These are phyloP conservation scores for Doryteuthis pealeii DNA, from an alignment of 1,140 invertebrate genomes.

Conservation along the genomic window DNA sequence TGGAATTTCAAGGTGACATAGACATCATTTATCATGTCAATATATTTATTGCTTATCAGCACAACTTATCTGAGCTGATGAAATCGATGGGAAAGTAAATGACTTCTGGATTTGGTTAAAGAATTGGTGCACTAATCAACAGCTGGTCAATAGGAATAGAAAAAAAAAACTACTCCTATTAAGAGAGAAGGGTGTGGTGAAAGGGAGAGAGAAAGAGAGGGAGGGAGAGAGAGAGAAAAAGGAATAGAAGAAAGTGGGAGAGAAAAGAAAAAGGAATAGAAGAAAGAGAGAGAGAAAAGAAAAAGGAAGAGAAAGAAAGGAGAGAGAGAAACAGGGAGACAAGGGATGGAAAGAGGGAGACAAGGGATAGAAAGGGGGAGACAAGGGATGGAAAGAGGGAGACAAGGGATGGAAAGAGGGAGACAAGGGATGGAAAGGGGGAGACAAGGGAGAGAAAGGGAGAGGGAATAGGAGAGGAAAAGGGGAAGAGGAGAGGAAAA, in stretches of 20 bases:
- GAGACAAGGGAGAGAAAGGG: constrained; percentile 6
- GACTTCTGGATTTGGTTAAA: too few relatives aligned
- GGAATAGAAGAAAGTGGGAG: too few relatives aligned
- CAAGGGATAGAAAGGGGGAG: background rate
- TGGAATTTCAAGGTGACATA: too few relatives aligned
- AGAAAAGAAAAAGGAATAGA: background rate
- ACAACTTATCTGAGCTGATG: too few relatives aligned
- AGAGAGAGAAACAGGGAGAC: background rate
- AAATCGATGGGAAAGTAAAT: too few relatives aligned
- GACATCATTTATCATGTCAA: too few relatives aligned
- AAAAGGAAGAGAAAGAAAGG: too few relatives aligned
- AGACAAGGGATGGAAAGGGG: constrained; percentile 1
- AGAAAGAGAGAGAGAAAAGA: background rate
- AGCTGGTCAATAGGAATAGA: too few relatives aligned
- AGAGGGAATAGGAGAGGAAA: background rate
- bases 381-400: background rate
- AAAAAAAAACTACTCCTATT: too few relatives aligned
- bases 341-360: constrained; percentile 10
- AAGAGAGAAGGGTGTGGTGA: constrained; percentile 9
- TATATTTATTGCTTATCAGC: too few relatives aligned
- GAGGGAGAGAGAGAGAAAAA: background rate
- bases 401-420: background rate
- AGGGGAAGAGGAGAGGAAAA: background rate
- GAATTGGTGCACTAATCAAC: too few relatives aligned
- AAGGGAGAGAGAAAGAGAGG: constrained; percentile 12